phyloP scores from a whole-genome alignment of 2,113 vertebrate genomes.

The Peromyscus californicus region DNA sequence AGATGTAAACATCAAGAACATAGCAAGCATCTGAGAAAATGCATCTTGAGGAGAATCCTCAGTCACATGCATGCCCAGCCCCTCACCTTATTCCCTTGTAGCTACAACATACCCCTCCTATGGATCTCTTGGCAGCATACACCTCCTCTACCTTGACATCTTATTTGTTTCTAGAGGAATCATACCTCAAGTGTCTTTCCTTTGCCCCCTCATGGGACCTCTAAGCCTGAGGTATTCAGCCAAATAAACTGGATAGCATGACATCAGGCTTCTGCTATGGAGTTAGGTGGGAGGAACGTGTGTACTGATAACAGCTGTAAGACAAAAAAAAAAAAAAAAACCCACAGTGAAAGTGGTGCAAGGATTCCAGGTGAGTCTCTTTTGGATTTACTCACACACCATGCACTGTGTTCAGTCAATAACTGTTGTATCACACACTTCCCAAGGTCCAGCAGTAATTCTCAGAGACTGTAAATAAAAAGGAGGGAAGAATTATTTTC shows the following conservation, averaged over 20 bases:
- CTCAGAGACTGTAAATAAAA: slow-evolving; percentile 30
- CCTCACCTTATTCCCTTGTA: not conserved
- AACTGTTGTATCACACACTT: not conserved
- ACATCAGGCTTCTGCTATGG: not conserved
- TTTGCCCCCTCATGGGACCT: not conserved
- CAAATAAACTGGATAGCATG: not conserved
- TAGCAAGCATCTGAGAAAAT: not conserved
- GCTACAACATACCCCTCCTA: not conserved
- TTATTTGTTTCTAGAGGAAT: not conserved
- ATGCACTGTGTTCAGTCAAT: not conserved
- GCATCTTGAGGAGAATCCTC: not conserved
- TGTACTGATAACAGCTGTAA: not conserved
- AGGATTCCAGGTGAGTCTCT: not conserved
- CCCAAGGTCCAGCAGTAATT: not conserved
- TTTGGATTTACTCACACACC: not conserved
- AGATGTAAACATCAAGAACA: not conserved
- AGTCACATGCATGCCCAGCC: not conserved
- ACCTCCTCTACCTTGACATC: not conserved
- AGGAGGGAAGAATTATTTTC: not conserved
- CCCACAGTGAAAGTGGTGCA: not conserved
- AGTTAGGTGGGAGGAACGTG: not conserved
- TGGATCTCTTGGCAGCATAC: not conserved
- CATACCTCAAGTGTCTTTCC: not conserved
- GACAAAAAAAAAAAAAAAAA: no score
- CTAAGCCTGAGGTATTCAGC: not conserved